These are phyloP conservation scores for Cephalopterus ornatus DNA, from an alignment of 2,113 vertebrate genomes.

Conservation along the genomic window DNA sequence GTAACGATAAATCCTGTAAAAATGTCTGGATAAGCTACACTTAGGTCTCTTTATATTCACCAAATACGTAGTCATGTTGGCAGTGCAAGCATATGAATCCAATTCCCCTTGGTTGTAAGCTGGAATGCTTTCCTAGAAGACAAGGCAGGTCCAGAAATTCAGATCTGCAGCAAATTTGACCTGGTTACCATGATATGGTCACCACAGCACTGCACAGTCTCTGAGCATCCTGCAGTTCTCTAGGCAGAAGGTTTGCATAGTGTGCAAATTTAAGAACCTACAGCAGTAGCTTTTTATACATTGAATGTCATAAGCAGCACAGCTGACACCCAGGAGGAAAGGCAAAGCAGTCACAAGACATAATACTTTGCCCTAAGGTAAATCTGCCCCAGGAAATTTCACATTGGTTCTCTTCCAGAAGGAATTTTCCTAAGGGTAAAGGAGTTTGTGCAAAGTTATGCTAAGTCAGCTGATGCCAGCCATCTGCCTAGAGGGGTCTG, in stretches of 20 bases:
- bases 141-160: neutral
- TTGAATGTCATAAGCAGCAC: neutral
- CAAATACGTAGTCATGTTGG: neutral
- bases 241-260: neutral
- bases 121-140: neutral
- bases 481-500: constrained; percentile 45
- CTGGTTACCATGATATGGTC: neutral
- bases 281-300: neutral
- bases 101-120: neutral
- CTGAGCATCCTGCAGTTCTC: neutral
- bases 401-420: neutral
- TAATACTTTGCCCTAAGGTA: constrained; percentile 1
- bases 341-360: neutral
- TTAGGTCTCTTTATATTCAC: neutral
- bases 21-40: neutral
- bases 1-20: neutral
- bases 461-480: constrained; percentile 13
- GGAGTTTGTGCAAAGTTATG: neutral
- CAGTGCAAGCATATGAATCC: neutral
- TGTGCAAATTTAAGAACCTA: neutral
- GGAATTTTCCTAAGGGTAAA: neutral
- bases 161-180: neutral
- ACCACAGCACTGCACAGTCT: neutral
- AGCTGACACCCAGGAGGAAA: neutral
- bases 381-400: constrained; percentile 14